Conservation (phyloP, 1,140 invertebrate genomes). For the Trachymyrmex septentrionalis region DNA sequence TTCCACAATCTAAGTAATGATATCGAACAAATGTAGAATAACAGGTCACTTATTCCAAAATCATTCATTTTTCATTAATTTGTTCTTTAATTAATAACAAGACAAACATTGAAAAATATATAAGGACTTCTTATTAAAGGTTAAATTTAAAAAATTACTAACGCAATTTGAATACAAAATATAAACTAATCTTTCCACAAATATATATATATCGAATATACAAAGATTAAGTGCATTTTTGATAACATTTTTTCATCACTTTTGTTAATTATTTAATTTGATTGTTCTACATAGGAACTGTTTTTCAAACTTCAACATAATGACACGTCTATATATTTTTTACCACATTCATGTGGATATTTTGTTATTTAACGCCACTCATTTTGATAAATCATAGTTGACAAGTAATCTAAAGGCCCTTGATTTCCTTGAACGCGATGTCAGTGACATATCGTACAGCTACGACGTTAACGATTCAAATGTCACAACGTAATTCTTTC, state of each 20-base stretch:
- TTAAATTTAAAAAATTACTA: neutral
- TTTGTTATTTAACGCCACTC: neutral
- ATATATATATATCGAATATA: neutral
- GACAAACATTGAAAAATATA: neutral
- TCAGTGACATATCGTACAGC: conserved; percentile 12
- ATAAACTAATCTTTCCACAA: neutral
- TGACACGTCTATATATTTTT: neutral
- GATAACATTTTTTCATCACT: neutral
- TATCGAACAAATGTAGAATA: conserved; percentile 6
- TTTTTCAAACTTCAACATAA: neutral
- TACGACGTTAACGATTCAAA: conserved; percentile 30
- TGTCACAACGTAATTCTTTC: conserved; percentile 49
- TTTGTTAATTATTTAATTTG: neutral
- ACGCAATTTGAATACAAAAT: neutral
- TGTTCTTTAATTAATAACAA: neutral
- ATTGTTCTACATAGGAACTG: neutral
- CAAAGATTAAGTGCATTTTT: neutral
- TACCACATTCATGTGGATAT: neutral
- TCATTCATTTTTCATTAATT: neutral
- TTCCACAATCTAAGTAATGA: neutral
- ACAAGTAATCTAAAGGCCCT: conserved; percentile 28
- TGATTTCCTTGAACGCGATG: conserved; percentile 10
- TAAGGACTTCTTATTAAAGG: neutral
- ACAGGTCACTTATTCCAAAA: neutral
- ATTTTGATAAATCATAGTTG: neutral